Percentiles rank a stretch among this genome's conserved stretches.
Conservation (phyloP, 2,113 vertebrate genomes). For the Coracopsis vasa region DNA sequence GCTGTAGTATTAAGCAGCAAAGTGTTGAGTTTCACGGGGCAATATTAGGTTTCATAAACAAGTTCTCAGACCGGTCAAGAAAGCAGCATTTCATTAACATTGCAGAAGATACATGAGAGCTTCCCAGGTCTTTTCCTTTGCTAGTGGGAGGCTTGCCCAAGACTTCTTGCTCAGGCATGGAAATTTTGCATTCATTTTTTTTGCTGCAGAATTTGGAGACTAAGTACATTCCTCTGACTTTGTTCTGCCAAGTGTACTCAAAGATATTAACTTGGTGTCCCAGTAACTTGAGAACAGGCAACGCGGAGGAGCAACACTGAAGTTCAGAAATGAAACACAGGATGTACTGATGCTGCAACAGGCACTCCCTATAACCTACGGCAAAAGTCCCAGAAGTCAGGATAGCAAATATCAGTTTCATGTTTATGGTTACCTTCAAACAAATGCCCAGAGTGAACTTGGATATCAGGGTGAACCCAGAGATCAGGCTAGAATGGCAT, state of each 20-base stretch:
- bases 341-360: neutral
- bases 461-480: neutral
- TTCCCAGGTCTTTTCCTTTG: neutral
- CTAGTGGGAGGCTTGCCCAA: neutral
- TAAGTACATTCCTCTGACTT: neutral
- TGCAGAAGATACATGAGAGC: neutral
- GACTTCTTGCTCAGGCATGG: neutral
- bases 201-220: neutral
- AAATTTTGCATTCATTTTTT: neutral
- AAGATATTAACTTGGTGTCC: conserved; percentile 16
- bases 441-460: neutral
- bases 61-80: neutral
- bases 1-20: neutral
- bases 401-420: neutral
- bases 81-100: neutral
- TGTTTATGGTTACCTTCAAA: neutral
- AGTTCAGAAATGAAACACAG: conserved; percentile 18
- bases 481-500: neutral
- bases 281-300: conserved; percentile 46
- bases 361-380: neutral
- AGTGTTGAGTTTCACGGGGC: neutral
- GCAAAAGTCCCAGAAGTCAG: neutral
- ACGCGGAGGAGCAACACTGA: neutral
- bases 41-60: conserved; percentile 49
- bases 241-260: neutral